Evolutionary conservation across 2,113 vertebrate genomes (phyloP), one percentile per base, ranked within the genome.

Genomic region (Rhinopomastus cyanomelas): DNA sequence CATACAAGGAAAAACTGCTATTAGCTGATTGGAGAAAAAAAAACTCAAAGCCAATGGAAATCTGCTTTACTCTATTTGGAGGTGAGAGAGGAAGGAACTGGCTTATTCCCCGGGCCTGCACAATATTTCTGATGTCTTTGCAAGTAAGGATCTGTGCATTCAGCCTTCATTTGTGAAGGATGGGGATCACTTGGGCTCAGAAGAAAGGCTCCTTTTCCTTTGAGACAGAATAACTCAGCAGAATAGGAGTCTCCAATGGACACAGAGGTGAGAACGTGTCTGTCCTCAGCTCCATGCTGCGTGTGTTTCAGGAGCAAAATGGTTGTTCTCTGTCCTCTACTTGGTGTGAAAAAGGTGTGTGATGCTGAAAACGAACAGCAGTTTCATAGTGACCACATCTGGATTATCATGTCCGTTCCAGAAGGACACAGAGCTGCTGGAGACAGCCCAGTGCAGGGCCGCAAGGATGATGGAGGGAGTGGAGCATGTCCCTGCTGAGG

Each of bases 1-100:
- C 59, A 56, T 86, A 88, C 80, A 90, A 90, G 73, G 83, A 17
- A 74, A 85, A 88, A 77, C 44, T 66, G 37, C 23, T 61, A 29
- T 55, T 79, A 60, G 56, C 34, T 77, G 42, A 68, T 51, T 25
- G 37, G 0, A 16, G 55, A 34, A 32, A 37, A 49, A 61, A 37
- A 26, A 56, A n/a, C n/a, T 11, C 16, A 30, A 66, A 3, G 5
- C 37, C 52, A 71, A 19, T 9, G 67, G 27, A 32, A 91, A 53
- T 37, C 32, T 56, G 22, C 22, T 34, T 87, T 51, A 27, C 34
- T 86, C 11, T 46, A 0, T 89, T 81, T 68, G 39, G 42, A 89
- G 53, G 30, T 78, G 51, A 75, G 46, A 79, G 36, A 20, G 75
- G n/a, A 15, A 62, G 32, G 55, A 85, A 39, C 5, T 1, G 3